These are phyloP conservation scores for Paracentrotus lividus DNA, from an alignment of 53 echinoderm and acorn worm genomes.

Conservation along the genomic window DNA sequence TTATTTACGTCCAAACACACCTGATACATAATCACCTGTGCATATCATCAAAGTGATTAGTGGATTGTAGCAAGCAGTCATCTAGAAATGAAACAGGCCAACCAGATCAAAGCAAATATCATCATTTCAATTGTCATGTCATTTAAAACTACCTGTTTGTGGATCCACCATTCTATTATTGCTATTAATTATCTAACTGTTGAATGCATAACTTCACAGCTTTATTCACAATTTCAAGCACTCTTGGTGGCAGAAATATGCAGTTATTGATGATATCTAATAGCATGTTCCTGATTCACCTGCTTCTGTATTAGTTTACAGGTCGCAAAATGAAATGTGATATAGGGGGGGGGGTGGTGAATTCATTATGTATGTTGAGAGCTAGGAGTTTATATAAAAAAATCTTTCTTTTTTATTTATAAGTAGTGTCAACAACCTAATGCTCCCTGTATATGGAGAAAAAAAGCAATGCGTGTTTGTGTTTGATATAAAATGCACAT, in stretches of 20 bases:
- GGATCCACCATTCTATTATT: background rate
- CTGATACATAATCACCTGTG: background rate
- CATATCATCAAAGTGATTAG: background rate
- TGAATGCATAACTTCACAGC: background rate
- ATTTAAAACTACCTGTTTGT: constrained; percentile 9
- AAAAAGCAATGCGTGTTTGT: no score
- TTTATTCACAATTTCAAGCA: background rate
- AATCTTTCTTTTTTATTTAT: no score
- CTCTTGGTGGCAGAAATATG: background rate
- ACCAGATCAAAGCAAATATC: constrained; percentile 5
- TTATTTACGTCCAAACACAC: background rate
- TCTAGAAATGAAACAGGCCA: background rate
- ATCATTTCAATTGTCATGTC: background rate
- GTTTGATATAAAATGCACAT: no score
- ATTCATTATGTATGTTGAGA: no score
- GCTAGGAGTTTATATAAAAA: no score
- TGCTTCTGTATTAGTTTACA: background rate
- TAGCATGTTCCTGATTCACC: background rate
- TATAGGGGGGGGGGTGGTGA: background rate
- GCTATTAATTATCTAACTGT: background rate
- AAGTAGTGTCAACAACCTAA: no score
- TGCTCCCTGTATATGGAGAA: no score
- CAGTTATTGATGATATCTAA: background rate
- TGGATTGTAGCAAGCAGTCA: constrained; percentile 16
- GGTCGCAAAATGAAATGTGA: background rate